These are phyloP conservation scores for Gymnobelideus leadbeateri DNA, from an alignment of 2,113 vertebrate genomes.

Conservation along the genomic window DNA sequence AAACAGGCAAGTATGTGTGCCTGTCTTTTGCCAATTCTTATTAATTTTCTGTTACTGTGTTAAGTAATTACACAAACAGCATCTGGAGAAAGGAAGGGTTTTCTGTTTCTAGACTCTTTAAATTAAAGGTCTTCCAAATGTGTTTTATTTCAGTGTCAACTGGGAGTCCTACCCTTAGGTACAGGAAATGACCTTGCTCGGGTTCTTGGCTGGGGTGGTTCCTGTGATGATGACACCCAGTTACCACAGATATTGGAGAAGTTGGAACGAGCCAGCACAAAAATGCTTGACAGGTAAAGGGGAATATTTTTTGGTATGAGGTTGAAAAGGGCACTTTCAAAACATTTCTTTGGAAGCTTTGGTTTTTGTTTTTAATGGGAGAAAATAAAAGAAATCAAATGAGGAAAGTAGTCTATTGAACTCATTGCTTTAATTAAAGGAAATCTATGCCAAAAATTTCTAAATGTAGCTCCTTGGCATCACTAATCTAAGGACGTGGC, in stretches of 20 bases:
- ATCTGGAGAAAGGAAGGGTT: background rate
- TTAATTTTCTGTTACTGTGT: background rate
- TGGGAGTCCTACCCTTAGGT: constrained; percentile 95
- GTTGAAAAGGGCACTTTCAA: background rate
- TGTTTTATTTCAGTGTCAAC: constrained; percentile 91
- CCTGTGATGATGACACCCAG: constrained; percentile 96
- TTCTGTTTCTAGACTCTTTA: background rate
- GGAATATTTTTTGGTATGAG: background rate
- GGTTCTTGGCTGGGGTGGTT: constrained; percentile 97
- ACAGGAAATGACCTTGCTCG: constrained; percentile 98
- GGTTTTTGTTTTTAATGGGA: background rate
- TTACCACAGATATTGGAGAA: constrained; percentile 98
- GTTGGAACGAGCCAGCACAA: constrained; percentile 96
- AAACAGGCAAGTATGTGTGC: constrained; percentile 91
- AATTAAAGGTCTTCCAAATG: constrained; percentile 20
- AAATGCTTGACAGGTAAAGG: constrained; percentile 96
- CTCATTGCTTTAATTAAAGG: background rate
- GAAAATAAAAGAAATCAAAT: constrained; percentile 7
- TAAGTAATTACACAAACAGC: background rate
- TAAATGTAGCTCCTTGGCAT: background rate
- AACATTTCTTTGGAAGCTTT: background rate
- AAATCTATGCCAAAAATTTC: background rate
- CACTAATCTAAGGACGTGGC: too few species aligned
- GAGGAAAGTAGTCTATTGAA: background rate
- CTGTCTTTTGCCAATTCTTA: constrained; percentile 9